Evolutionary conservation across 2,113 vertebrate genomes (phyloP).

Genomic region (Psittacula cyanocephala): DNA sequence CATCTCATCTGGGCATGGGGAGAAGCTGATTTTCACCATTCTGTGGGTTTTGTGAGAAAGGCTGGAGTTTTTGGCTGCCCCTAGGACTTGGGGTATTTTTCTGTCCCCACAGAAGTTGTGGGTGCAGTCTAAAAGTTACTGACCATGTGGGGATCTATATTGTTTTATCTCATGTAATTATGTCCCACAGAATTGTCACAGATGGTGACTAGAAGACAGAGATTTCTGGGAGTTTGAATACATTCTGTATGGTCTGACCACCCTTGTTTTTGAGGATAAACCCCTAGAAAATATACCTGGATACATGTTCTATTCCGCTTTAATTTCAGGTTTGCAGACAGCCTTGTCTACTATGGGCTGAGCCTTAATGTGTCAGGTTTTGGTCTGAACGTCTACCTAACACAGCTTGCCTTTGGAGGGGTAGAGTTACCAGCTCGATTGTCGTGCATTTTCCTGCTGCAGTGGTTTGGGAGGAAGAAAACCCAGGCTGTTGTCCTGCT

Average conservation of each 20-base stretch:
- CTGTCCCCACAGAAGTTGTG: not conserved
- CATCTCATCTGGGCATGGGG: not conserved
- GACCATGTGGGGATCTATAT: not conserved
- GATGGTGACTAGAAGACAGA: not conserved
- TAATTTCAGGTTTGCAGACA: slow-evolving; percentile 83
- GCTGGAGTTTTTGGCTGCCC: not conserved
- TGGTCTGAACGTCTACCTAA: slow-evolving; percentile 88
- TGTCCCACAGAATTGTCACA: accelerated
- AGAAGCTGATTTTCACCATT: not conserved
- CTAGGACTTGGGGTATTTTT: not conserved
- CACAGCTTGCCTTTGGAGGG: slow-evolving; percentile 84
- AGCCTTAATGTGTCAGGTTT: slow-evolving; percentile 85
- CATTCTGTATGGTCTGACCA: accelerated
- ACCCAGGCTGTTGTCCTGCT: slow-evolving; percentile 65
- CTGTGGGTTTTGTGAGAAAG: not conserved
- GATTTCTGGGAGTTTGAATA: not conserved
- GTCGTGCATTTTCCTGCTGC: slow-evolving; percentile 72
- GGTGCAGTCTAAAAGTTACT: not conserved
- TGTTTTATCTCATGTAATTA: not conserved
- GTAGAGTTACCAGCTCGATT: slow-evolving; percentile 80
- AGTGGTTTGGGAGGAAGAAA: slow-evolving; percentile 81
- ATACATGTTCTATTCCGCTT: not conserved
- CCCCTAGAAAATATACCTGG: not conserved
- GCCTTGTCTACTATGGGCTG: slow-evolving; percentile 86
- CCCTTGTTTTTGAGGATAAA: not conserved